Evolutionary conservation across 2,113 vertebrate species (phyloP), one percentile per base, ranked within the genome.

Genomic region (Pelobates fuscus): DNA sequence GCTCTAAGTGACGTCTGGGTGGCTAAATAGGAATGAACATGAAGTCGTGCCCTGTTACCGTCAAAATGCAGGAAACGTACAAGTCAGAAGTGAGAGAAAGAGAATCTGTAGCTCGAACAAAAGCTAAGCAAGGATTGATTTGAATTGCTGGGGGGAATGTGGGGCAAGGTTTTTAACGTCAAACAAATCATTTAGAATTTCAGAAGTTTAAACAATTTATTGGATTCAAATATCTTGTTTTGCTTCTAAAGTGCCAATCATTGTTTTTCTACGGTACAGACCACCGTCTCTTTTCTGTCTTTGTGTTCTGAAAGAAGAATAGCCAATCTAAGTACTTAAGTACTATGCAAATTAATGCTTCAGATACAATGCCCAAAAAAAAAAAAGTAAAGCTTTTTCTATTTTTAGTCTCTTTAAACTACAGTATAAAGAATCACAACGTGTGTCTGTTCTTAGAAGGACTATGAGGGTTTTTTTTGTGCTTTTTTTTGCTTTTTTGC

Each of bases 1-100:
- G 73, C 71, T 80, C 70, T 55, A 76, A 78, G 67, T 30, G 41
- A 79, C 49, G 46, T 25, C 60, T 6, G 23, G 46, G 32, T 79
- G 17, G 78, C 63, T 78, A 83, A 61, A 71, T 66, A 72, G 80
- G 82, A 85, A 82, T 5, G 27, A 80, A 80, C 71, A 66, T 2
- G 66, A 67, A 54, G 59, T 63, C 60, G 8, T 18, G 5, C 44
- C 21, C 54, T 2, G 59, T 64, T 54, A 72, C 4, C 60, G 24
- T 72, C 59, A 72, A 63, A 54, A n/a, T 20, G 2, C 7, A 32
- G 49, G 14, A 54, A 54, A 72, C 52, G 29, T 54, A 2, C 3
- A 24, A 24, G 30, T 27, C 8, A 8, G 23, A 55, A 14, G 23
- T n/a, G n/a, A n/a, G 46, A 52, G 20, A 10, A 18, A 72, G 59